Conservation (phyloP, 1,140 invertebrate species). For the Gonatopus flavifemur region DNA sequence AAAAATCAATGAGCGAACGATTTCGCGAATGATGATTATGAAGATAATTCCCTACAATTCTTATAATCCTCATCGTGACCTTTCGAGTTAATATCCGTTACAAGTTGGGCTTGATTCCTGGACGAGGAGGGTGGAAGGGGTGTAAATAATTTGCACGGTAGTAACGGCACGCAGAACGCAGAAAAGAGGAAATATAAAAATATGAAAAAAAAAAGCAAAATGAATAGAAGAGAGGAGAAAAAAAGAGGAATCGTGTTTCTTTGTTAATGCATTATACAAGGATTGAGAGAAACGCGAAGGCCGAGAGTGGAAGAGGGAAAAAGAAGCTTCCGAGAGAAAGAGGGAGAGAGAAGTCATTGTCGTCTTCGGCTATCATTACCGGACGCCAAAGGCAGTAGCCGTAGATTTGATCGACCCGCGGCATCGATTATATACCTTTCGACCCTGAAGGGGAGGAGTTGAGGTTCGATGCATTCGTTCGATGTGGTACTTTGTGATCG, state of each 20-base stretch:
- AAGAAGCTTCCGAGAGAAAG: slow-evolving; percentile 19
- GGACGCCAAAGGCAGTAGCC: slow-evolving; percentile 9
- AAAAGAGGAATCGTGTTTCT: not conserved
- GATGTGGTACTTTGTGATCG: slow-evolving; percentile 11
- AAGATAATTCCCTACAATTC: no score
- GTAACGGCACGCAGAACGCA: not conserved
- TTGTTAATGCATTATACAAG: not conserved
- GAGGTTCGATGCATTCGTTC: no score
- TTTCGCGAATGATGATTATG: no score
- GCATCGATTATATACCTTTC: slow-evolving; percentile 22
- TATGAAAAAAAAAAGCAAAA: not conserved
- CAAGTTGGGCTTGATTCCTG: not conserved
- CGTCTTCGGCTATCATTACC: slow-evolving; percentile 2
- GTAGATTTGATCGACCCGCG: slow-evolving; percentile 23
- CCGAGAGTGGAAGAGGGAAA: slow-evolving; percentile 15
- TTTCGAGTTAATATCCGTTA: no score
- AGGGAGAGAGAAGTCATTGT: slow-evolving; percentile 11
- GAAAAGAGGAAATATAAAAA: not conserved
- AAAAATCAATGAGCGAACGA: no score
- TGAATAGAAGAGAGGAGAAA: not conserved
- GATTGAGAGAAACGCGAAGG: slow-evolving; percentile 7
- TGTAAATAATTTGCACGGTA: no score
- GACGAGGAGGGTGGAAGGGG: not conserved
- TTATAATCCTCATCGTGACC: no score
- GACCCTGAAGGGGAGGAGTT: slow-evolving; percentile 19